Evolutionary conservation across 2,797 vertebrate genomes (phyloP).

Genomic region (Nannoperca obscura): DNA sequence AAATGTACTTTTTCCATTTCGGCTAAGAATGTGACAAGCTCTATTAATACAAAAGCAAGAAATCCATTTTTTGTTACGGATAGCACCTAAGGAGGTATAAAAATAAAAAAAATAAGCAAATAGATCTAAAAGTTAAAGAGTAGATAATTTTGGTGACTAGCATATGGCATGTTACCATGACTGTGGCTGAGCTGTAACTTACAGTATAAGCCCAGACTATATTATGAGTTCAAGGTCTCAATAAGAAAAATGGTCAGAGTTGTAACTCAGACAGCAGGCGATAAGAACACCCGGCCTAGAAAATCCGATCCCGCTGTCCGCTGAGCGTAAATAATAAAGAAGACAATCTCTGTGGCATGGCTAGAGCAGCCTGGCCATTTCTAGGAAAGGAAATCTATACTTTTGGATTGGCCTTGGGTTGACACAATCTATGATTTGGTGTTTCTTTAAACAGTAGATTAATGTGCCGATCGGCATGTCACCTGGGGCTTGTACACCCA

Average conservation of each 20-base stretch:
- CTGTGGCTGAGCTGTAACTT: constrained; percentile 43
- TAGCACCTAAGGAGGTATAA: constrained; percentile 22
- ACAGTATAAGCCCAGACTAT: constrained; percentile 26
- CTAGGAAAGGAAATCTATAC: constrained; percentile 52
- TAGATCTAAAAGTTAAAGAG: constrained; percentile 10
- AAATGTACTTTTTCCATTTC: constrained; percentile 33
- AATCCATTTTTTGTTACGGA: constrained; percentile 10
- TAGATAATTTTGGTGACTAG: constrained; percentile 17
- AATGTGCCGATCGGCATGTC: constrained; percentile 16
- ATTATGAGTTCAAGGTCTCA: constrained; percentile 47
- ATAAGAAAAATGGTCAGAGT: constrained; percentile 50
- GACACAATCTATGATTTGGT: constrained; percentile 47
- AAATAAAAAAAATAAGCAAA: constrained; percentile 8
- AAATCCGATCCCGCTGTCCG: constrained; percentile 80
- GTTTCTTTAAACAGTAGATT: constrained; percentile 50
- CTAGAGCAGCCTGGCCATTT: constrained; percentile 27
- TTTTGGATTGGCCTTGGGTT: constrained; percentile 59
- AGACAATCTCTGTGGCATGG: constrained; percentile 63
- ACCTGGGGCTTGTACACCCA: constrained; percentile 4
- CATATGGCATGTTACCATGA: constrained; percentile 8
- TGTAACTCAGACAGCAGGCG: constrained; percentile 69
- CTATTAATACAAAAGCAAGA: constrained; percentile 9
- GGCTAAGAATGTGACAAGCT: constrained; percentile 12
- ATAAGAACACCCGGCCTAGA: constrained; percentile 75
- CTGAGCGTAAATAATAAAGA: constrained; percentile 85